These are phyloP conservation scores for Panagrolaimus sp. DNA, from an alignment of 1,140 invertebrate species.

Conservation along the genomic window DNA sequence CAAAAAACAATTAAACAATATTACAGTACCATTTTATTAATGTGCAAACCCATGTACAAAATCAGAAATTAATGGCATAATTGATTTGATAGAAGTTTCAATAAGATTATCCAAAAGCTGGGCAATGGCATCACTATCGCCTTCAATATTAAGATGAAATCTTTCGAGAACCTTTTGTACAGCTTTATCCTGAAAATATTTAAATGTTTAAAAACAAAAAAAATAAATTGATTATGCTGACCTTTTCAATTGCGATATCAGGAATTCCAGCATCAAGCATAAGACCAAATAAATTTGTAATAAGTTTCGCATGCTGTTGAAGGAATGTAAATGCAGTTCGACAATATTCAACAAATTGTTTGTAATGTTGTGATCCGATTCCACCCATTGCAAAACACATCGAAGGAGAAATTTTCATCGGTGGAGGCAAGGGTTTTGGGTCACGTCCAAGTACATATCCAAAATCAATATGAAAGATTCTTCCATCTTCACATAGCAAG, in stretches of 20 bases:
- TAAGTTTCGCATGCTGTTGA: constrained; percentile 86
- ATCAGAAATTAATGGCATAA: too few relatives aligned
- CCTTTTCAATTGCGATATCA: constrained; percentile 90
- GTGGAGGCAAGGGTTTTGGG: constrained; percentile 92
- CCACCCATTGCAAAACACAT: constrained; percentile 99
- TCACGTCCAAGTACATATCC: constrained; percentile 95
- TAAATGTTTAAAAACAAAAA: too few relatives aligned
- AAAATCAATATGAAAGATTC: constrained; percentile 97
- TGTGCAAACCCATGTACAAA: too few relatives aligned
- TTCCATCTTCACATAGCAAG: constrained; percentile 67
- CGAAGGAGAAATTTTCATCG: constrained; percentile 96
- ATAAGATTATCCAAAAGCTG: too few relatives aligned
- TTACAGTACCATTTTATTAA: too few relatives aligned
- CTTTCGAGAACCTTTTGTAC: constrained; percentile 33
- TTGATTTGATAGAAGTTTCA: too few relatives aligned
- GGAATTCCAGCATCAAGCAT: constrained; percentile 98
- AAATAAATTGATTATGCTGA: too few relatives aligned
- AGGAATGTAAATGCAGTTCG: constrained; percentile 93
- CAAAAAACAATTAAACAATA: too few relatives aligned
- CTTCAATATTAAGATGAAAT: background rate
- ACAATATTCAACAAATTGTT: constrained; percentile 86
- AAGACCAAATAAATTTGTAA: constrained; percentile 91
- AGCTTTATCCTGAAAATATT: constrained; percentile 77
- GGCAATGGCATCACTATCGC: too few relatives aligned
- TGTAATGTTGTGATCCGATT: constrained; percentile 79